A percentile compares a stretch with the other conserved stretches of the same genome.
Evolutionary conservation across 2,888 invertebrate species (phyloP).

Genomic region (Drosophila parthenogenetica): DNA sequence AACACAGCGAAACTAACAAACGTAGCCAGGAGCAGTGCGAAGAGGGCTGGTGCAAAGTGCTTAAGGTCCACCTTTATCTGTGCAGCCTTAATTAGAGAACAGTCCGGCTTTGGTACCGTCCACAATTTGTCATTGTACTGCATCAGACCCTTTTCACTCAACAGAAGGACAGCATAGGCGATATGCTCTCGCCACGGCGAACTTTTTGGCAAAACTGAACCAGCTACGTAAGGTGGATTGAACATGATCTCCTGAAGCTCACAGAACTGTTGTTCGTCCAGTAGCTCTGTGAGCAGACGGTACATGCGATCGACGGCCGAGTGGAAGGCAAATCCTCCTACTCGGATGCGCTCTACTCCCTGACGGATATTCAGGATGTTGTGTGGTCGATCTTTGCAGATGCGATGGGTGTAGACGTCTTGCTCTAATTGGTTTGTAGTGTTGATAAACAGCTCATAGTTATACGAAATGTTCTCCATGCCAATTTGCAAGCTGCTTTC

Average conservation of each 20-base stretch:
- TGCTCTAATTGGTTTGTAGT: constrained; percentile 67
- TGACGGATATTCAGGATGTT: constrained; percentile 73
- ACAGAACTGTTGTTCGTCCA: constrained; percentile 75
- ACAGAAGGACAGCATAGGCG: constrained; percentile 63
- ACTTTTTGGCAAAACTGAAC: constrained; percentile 56
- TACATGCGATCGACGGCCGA: constrained; percentile 77
- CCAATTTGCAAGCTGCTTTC: constrained; percentile 81
- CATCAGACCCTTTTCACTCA: constrained; percentile 73
- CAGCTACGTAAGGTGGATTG: constrained; percentile 57
- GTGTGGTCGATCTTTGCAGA: constrained; percentile 62
- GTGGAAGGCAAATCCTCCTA: constrained; percentile 82
- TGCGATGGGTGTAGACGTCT: constrained; percentile 72
- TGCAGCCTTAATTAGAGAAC: constrained; percentile 61
- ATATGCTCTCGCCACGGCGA: constrained; percentile 79
- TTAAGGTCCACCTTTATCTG: constrained; percentile 81
- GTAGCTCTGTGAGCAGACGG: constrained; percentile 60
- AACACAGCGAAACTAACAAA: constrained; percentile 63
- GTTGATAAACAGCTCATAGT: constrained; percentile 74
- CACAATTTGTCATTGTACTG: constrained; percentile 76
- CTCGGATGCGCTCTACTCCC: constrained; percentile 71
- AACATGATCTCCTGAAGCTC: constrained; percentile 82
- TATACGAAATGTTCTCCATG: constrained; percentile 82
- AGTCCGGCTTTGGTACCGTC: constrained; percentile 76
- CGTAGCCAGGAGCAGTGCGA: constrained; percentile 71
- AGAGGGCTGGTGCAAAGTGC: constrained; percentile 82